Evolutionary conservation across 2,888 invertebrate species (phyloP).

Genomic region (Acheta domesticus): DNA sequence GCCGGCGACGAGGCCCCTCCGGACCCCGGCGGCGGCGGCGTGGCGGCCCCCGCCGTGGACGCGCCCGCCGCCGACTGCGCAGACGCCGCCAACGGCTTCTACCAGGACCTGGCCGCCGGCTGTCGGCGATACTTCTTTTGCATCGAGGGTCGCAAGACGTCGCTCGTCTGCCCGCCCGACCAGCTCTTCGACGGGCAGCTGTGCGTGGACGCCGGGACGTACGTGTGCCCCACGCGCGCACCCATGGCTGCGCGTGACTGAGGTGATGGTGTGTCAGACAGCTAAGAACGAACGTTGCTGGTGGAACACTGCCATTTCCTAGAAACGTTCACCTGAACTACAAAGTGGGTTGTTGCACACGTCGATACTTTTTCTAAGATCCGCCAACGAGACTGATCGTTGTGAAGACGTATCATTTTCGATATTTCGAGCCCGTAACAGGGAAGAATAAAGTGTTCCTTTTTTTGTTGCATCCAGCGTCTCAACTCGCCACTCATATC

Average conservation of each 20-base stretch:
- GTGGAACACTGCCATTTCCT: too few relatives aligned
- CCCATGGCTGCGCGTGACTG: background rate
- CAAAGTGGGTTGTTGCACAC: too few relatives aligned
- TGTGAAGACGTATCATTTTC: too few relatives aligned
- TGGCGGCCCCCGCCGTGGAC: conserved; percentile 34
- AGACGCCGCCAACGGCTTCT: conserved; percentile 53
- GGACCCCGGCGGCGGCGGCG: background rate
- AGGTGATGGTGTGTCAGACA: background rate
- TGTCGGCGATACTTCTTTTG: conserved; percentile 59
- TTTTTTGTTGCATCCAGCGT: too few relatives aligned
- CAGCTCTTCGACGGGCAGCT: conserved; percentile 58
- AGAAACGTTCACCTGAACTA: too few relatives aligned
- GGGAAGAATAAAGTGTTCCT: too few relatives aligned
- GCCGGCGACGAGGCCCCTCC: conserved; percentile 30
- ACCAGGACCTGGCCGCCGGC: conserved; percentile 51
- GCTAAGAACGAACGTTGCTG: background rate
- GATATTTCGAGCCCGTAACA: too few relatives aligned
- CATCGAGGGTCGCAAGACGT: conserved; percentile 53
- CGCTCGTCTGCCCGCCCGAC: conserved; percentile 50
- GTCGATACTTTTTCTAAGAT: too few relatives aligned
- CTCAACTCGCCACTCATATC: too few relatives aligned
- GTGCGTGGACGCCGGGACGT: conserved; percentile 52
- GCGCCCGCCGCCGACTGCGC: conserved; percentile 43
- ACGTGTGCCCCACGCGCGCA: conserved; percentile 48
- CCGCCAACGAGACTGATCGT: too few relatives aligned